Evolutionary conservation across 2,888 invertebrate genomes (phyloP).

Genomic region (Troilus luridus): DNA sequence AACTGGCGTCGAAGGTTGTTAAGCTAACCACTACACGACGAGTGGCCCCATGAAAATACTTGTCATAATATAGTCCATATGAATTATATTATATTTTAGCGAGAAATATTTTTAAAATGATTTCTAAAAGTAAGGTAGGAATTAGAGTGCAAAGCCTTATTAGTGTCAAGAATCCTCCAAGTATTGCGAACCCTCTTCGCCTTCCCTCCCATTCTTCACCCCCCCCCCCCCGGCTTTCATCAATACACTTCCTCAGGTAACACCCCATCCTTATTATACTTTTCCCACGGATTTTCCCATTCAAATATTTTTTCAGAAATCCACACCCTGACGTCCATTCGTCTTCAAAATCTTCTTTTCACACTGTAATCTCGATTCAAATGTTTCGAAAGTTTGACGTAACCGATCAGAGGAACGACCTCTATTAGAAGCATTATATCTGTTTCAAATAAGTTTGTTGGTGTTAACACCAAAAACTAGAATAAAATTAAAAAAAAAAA

Average conservation of each 20-base stretch:
- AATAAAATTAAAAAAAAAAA: too few species aligned
- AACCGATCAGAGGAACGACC: too few species aligned
- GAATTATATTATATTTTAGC: too few species aligned
- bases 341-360: background rate
- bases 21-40: too few species aligned
- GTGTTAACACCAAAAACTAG: too few species aligned
- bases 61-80: too few species aligned
- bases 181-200: background rate
- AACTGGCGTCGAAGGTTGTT: too few species aligned
- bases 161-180: background rate
- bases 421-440: too few species aligned
- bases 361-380: background rate
- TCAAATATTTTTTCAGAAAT: constrained; percentile 29
- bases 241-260: background rate
- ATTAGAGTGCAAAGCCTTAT: background rate
- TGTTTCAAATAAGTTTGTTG: too few species aligned
- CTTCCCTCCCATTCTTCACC: background rate
- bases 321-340: constrained; percentile 1
- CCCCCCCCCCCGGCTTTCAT: background rate
- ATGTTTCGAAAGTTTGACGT: too few species aligned
- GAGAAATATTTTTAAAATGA: background rate
- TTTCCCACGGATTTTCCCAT: constrained; percentile 28
- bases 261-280: background rate
- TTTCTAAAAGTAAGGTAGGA: background rate
- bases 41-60: too few species aligned